Evolutionary conservation across 2,888 invertebrate genomes (phyloP), one percentile per base, ranked within the genome.

Genomic region (Philereme vetulata): DNA sequence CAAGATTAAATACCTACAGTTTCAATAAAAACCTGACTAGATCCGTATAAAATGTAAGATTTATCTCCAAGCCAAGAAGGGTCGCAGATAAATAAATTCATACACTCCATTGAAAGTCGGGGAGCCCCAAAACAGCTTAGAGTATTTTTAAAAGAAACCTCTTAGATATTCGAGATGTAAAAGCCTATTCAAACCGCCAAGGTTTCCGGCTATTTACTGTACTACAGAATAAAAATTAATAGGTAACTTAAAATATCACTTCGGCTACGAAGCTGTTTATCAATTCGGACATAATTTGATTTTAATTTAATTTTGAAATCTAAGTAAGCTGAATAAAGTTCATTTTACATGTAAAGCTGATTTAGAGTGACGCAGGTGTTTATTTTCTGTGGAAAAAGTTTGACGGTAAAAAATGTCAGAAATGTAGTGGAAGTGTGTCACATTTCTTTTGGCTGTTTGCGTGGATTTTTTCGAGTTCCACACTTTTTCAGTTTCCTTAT

Each of bases 41-140:
- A 78, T 74, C 74, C 76, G 82, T 83, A 83, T 82, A 80, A 86
- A 85, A 86, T 82, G 78, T 85, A 87, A 84, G 83, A 85, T 88
- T 86, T 88, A 87, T 86, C 78, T 79, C 65, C 67, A 67, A 52
- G 42, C 57, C 60, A 60, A 59, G 64, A 57, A 66, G 64, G 66
- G 68, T 64, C 72, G 66, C 71, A 77, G 71, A 81, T 85, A 85
- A 84, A 88, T 86, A 85, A 80, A 87, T 87, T 86, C 85, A 84
- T 82, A 80, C 77, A 77, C 75, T 80, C 78, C 73, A 86, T 84
- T 87, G 86, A 86, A 86, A 84, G 82, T 80, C 78, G 74, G 74
- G 58, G 48, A 66, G 79, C 76, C 78, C 78, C 73, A 72, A 83
- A 78, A 80, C 76, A 72, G 73, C 76, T 78, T 74, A 72, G 77